Base-by-base conservation (phyloP, 2,888 invertebrate genomes). In the Oxycera nigricornis region DNA sequence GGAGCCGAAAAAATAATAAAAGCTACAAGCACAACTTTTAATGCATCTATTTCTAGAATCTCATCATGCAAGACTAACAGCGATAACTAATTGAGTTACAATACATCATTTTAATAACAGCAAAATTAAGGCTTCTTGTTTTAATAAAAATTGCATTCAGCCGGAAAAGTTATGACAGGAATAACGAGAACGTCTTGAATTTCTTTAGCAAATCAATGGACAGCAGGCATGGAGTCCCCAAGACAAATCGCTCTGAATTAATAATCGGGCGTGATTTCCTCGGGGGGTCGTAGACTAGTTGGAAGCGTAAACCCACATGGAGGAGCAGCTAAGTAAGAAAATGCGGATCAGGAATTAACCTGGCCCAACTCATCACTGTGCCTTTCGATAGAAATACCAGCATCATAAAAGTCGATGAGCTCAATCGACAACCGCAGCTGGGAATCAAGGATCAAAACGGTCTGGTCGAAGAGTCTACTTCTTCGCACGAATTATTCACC, bases 201-300 rank as follows among this genome's bases (percentile, higher is more conserved):
- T 39, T 14, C 39, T 39, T n/a, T n/a, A n/a, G n/a, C 59, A 59
- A 28, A 59, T 28, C 59, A 59, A 59, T 59, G 17, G 46, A 46
- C 17, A n/a, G 14, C 6, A n/a, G 14, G 46, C 46, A 7, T 6
- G 46, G 17, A n/a, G 11, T 55, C 39, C 17, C 62, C n/a, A 35
- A 39, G 35, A 62, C 7, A 39, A 41, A 68, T 30, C 52, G 52
- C 50, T 52, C 50, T 68, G 68, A 68, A 68, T 68, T 68, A 68
- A 17, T 68, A 50, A 68, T 68, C 39, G 68, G 28, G 20, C 2
- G 17, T 50, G 68, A 68, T 68, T 68, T 68, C 68, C 68, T 62
- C 52, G 50, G 68, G 50, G 50, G 52, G 46, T 50, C 50, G 30
- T 46, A 1, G 52, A 46, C 41, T 30, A 50, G 17, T 17, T 9